phyloP scores from a whole-genome alignment of 2,113 vertebrate genomes.

The Axis porcinus region DNA sequence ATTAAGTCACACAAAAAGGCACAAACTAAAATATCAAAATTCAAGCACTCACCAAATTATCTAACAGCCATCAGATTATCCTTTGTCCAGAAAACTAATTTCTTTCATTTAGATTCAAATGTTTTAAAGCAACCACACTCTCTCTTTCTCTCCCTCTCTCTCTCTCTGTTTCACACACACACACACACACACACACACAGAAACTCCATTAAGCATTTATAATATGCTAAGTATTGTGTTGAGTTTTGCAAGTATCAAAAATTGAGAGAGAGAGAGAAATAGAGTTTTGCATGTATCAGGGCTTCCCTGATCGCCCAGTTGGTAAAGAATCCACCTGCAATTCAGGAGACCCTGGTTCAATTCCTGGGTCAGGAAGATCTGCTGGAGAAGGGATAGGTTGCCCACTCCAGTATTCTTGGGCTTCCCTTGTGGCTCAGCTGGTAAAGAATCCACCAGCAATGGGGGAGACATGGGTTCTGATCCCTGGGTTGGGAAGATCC shows the following conservation, averaged over 20 bases:
- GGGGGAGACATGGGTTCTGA: background rate
- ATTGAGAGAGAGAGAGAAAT: background rate
- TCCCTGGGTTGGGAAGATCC: background rate
- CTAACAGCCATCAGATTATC: background rate
- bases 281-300: background rate
- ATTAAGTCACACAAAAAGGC: background rate
- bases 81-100: background rate
- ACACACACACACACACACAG: background rate
- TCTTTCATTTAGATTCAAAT: background rate
- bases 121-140: background rate
- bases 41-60: background rate
- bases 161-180: background rate
- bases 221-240: background rate
- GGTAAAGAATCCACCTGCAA: background rate
- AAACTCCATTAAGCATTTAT: background rate
- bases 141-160: background rate
- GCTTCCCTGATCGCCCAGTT: background rate
- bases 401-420: background rate
- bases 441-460: background rate
- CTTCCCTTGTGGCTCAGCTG: background rate
- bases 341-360: background rate
- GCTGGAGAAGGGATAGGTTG: background rate
- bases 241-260: background rate
- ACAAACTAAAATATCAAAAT: background rate
- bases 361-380: background rate